phyloP scores from a whole-genome alignment of 2,888 invertebrate genomes.

The Trissolcus japonicus region DNA sequence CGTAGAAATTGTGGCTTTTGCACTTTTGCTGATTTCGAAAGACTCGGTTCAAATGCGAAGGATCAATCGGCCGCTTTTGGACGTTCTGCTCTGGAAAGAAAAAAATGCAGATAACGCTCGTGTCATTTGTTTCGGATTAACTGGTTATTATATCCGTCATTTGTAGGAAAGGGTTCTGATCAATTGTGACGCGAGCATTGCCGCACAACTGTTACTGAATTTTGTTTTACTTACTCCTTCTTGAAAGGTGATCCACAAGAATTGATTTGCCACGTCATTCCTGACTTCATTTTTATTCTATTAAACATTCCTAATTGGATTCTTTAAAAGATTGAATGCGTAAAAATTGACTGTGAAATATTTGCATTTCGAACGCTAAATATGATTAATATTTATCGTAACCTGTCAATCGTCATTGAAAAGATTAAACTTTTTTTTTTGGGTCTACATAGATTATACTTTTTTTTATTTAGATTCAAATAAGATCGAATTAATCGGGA shows the following conservation, averaged over 20 bases:
- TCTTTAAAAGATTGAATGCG: no score
- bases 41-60: slow-evolving; percentile 41
- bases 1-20: slow-evolving; percentile 45
- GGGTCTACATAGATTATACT: no score
- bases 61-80: slow-evolving; percentile 32
- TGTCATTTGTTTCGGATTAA: slow-evolving; percentile 34
- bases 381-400: no score
- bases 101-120: slow-evolving; percentile 31
- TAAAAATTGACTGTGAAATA: no score
- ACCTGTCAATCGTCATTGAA: no score
- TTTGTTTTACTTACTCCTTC: background rate
- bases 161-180: slow-evolving; percentile 4
- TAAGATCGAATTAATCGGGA: no score
- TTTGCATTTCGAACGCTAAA: no score
- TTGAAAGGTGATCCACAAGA: no score
- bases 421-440: no score
- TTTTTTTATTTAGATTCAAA: no score
- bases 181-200: background rate
- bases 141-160: slow-evolving; percentile 20
- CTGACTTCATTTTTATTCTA: background rate
- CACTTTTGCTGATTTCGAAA: slow-evolving; percentile 63
- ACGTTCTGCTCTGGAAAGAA: background rate
- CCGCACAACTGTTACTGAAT: background rate
- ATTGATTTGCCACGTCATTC: background rate
- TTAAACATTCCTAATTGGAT: no score